Conservation (phyloP, 1,140 invertebrate species). For the Teleogryllus occipitalis region DNA sequence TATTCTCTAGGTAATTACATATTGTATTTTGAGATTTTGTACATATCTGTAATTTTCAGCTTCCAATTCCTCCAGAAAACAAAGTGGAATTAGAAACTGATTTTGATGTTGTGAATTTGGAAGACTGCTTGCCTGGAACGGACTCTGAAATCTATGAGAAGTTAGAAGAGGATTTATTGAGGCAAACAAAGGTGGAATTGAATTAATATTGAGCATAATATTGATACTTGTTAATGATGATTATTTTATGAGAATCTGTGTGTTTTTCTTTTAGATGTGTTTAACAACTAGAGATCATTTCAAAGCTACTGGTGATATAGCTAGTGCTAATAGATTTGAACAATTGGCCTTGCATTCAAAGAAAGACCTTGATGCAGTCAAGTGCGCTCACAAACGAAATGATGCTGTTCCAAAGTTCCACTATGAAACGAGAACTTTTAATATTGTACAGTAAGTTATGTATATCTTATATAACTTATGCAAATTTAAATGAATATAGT, state of each 20-base stretch:
- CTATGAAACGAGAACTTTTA: constrained; percentile 78
- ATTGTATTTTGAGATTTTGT: not conserved
- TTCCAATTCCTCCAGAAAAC: constrained; percentile 73
- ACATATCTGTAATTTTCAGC: constrained; percentile 31
- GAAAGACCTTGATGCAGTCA: constrained; percentile 82
- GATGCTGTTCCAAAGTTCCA: constrained; percentile 73
- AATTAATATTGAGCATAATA: constrained; percentile 3
- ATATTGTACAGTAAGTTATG: constrained; percentile 70
- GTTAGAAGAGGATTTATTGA: constrained; percentile 73
- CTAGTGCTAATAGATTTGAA: constrained; percentile 82
- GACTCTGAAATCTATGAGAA: constrained; percentile 57
- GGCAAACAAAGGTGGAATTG: constrained; percentile 60
- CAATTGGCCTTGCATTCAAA: constrained; percentile 72
- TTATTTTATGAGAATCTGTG: constrained; percentile 21
- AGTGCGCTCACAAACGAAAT: constrained; percentile 54
- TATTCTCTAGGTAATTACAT: not conserved
- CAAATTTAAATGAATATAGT: no score
- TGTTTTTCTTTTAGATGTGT: constrained; percentile 58
- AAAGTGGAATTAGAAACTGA: constrained; percentile 58
- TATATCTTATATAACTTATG: not conserved
- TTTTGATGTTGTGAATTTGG: constrained; percentile 63
- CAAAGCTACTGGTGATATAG: constrained; percentile 86
- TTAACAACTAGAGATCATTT: constrained; percentile 80
- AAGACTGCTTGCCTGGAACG: constrained; percentile 50
- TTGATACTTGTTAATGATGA: constrained; percentile 8